Percentiles rank a stretch among this genome's conserved stretches.
Evolutionary conservation across 2,113 vertebrate species (phyloP).

Genomic region (Alaudala cheleensis): DNA sequence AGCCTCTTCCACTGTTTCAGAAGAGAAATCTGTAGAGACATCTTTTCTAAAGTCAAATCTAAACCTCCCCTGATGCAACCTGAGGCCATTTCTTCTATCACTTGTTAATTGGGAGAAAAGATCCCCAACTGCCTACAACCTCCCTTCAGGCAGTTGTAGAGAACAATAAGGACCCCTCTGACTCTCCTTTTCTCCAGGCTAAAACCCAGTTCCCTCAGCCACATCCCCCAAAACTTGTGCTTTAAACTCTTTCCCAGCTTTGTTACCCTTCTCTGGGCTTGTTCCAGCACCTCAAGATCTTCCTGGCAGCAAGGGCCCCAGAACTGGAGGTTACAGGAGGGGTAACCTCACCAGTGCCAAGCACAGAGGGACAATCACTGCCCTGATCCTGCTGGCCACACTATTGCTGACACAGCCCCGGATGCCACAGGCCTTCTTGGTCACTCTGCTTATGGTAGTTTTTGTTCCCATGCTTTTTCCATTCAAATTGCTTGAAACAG

Average conservation of each 20-base stretch:
- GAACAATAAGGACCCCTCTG: background rate
- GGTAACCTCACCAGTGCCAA: background rate
- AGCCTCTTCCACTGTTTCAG: background rate
- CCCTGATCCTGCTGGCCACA: background rate
- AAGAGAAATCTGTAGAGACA: background rate
- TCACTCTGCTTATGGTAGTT: background rate
- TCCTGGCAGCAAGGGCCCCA: background rate
- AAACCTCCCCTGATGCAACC: background rate
- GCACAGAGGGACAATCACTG: background rate
- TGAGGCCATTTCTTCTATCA: background rate
- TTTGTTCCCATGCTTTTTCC: background rate
- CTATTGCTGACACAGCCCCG: background rate
- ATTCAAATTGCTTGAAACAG: background rate
- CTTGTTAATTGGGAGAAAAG: background rate
- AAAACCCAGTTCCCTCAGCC: background rate
- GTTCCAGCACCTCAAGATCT: accelerated
- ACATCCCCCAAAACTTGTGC: background rate
- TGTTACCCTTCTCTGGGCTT: background rate
- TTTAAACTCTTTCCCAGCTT: background rate
- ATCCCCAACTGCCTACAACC: background rate
- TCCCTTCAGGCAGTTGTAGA: background rate
- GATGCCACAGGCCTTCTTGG: background rate
- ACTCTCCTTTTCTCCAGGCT: background rate
- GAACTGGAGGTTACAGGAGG: background rate
- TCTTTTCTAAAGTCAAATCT: background rate